Conservation (phyloP, 2,113 vertebrate species). For the Zingel zingel region DNA sequence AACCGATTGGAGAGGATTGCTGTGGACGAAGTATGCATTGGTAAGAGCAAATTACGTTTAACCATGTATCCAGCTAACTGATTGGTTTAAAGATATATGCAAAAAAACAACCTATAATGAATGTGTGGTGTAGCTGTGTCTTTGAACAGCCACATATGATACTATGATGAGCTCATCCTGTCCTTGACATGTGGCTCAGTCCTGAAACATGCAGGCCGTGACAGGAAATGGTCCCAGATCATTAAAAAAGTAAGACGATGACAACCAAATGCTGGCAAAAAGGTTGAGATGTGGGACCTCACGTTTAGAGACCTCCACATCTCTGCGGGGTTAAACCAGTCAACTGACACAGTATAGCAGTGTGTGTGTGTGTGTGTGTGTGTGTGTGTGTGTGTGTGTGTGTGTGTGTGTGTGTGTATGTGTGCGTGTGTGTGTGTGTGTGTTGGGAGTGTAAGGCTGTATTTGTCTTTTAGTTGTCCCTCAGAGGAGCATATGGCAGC, state of each 20-base stretch:
- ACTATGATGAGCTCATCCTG: background rate
- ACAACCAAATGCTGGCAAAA: background rate
- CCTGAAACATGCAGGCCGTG: background rate
- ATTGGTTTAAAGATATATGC: too few relatives aligned
- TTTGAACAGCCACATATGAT: background rate
- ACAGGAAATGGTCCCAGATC: constrained; percentile 10
- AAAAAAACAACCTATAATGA: too few relatives aligned
- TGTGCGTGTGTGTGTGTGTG: too few relatives aligned
- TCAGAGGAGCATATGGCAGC: constrained; percentile 72
- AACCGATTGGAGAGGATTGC: too few relatives aligned
- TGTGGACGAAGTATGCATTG: too few relatives aligned
- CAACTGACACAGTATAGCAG: constrained; percentile 14
- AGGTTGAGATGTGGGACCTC: background rate
- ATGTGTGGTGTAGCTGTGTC: background rate
- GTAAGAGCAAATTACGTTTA: too few relatives aligned
- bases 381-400: constrained; percentile 41
- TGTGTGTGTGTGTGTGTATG: constrained; percentile 17
- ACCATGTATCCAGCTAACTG: too few relatives aligned
- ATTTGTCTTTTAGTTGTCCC: constrained; percentile 58
- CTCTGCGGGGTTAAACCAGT: constrained; percentile 16
- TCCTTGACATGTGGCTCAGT: background rate
- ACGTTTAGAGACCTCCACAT: constrained; percentile 28
- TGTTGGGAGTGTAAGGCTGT: constrained; percentile 25
- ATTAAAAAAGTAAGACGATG: background rate
- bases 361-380: constrained; percentile 23